Evolutionary conservation across 1,140 invertebrate genomes (phyloP).

Genomic region (Sesamia nonagrioides): DNA sequence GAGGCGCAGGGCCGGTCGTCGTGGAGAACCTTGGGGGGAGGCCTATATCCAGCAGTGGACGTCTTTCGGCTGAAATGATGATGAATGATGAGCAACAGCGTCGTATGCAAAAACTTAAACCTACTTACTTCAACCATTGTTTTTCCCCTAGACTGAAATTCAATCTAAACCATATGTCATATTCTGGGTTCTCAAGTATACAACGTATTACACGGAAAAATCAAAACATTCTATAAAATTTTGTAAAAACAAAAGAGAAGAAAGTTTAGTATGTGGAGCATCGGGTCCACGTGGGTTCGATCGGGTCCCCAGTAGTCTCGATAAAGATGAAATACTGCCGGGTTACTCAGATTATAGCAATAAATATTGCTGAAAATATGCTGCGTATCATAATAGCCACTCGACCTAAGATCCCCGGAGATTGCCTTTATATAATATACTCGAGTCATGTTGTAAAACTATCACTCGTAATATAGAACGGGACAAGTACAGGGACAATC

Average conservation of each 20-base stretch:
- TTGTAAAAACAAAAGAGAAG: background rate
- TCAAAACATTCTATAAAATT: background rate
- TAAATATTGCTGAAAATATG: conserved; percentile 64
- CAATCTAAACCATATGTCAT: background rate
- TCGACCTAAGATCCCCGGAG: conserved; percentile 44
- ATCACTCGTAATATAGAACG: conserved; percentile 24
- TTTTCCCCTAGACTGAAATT: background rate
- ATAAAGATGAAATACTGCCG: conserved; percentile 63
- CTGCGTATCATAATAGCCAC: conserved; percentile 49
- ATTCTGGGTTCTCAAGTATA: background rate
- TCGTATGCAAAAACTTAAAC: no score
- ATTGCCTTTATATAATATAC: conserved; percentile 45
- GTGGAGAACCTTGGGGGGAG: no score
- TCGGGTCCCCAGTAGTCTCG: conserved; percentile 50
- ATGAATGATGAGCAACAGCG: no score
- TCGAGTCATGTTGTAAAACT: conserved; percentile 45
- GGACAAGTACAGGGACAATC: conserved; percentile 5
- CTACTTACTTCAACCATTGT: no score
- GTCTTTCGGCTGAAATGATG: no score
- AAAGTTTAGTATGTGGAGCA: conserved; percentile 41
- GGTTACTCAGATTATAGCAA: conserved; percentile 61
- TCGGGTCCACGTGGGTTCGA: conserved; percentile 52
- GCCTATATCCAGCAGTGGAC: no score
- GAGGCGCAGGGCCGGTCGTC: no score
- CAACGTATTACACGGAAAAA: background rate